Base-by-base conservation (phyloP, 2,113 vertebrate species). In the Protomyctophum bolini region DNA sequence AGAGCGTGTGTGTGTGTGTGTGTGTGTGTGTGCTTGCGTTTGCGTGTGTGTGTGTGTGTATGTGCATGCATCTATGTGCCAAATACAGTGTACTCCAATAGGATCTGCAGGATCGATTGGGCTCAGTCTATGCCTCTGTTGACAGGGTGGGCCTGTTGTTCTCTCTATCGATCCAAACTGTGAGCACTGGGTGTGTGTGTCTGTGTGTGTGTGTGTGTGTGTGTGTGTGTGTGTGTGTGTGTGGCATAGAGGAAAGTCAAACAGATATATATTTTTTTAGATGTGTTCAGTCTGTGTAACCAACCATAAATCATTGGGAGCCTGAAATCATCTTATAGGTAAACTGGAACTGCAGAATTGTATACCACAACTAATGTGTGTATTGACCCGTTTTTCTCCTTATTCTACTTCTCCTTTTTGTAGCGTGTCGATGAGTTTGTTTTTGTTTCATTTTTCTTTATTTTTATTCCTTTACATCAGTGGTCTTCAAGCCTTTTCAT, bases 41-140 rank as follows among this genome's bases (percentile, higher is more conserved):
- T 56, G 28, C 65, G 45, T 52, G 62, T 69, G 68, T 73, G 52
- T 57, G 51, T 68, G 70, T 74, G 66, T 67, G 63, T n/a, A 9
- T 50, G 61, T 7, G 33, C 33, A 33, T 33, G 4, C 4, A 33
- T 33, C 33, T 33, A 33, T 33, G 33, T 33, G 33, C 71, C 75
- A 82, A 86, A 82, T 73, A 83, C 83, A 85, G 76, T 80, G 83
- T 70, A 77, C 76, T 83, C 75, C 82, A 87, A 84, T 82, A 81
- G 83, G 82, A 83, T 77, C 70, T 82, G 79, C 63, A 63, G 58
- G 55, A 90, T 90, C 80, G 75, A 89, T 87, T 28, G 58, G 77
- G 76, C 86, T 87, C 77, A 79, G 79, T 76, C 84, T 82, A 72
- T 77, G 81, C 77, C 70, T 79, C 79, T 67, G 86, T 75, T 83